phyloP scores from a whole-genome alignment of 2,888 invertebrate genomes.

The Rhyacophila evoluta region DNA sequence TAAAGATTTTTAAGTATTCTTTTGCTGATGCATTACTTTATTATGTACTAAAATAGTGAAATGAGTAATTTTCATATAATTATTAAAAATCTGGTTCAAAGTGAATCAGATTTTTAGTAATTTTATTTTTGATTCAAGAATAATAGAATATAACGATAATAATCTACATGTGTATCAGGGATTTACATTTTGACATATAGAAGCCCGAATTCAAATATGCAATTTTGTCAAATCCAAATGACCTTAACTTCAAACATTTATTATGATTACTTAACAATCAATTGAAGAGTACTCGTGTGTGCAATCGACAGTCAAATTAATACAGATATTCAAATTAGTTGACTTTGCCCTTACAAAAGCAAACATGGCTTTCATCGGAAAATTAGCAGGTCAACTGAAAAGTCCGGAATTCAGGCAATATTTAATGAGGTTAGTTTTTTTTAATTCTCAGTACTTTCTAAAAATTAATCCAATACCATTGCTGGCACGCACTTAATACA shows the following conservation, averaged over 20 bases:
- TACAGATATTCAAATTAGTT: background rate
- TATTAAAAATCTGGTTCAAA: too few relatives aligned
- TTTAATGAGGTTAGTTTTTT: slow-evolving; percentile 80
- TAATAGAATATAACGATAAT: too few relatives aligned
- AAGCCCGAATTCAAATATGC: background rate
- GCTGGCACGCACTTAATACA: background rate
- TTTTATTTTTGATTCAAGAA: too few relatives aligned
- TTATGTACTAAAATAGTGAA: too few relatives aligned
- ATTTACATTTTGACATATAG: background rate
- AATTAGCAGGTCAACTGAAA: slow-evolving; percentile 73
- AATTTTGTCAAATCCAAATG: background rate
- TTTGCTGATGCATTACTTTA: too few relatives aligned
- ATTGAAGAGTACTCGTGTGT: background rate
- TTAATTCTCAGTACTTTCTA: slow-evolving; percentile 16
- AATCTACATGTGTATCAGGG: too few relatives aligned
- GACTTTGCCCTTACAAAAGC: background rate
- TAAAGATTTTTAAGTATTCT: too few relatives aligned
- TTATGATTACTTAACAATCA: slow-evolving; percentile 23
- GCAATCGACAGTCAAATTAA: background rate
- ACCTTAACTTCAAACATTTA: background rate
- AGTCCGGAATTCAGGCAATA: slow-evolving; percentile 88
- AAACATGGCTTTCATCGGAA: slow-evolving; percentile 56
- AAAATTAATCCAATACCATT: background rate
- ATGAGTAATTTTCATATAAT: too few relatives aligned
- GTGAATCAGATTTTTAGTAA: too few relatives aligned